Evolutionary conservation across 2,797 vertebrate species (phyloP), one percentile per base, ranked within the genome.

Genomic region (Tenualosa ilisha): DNA sequence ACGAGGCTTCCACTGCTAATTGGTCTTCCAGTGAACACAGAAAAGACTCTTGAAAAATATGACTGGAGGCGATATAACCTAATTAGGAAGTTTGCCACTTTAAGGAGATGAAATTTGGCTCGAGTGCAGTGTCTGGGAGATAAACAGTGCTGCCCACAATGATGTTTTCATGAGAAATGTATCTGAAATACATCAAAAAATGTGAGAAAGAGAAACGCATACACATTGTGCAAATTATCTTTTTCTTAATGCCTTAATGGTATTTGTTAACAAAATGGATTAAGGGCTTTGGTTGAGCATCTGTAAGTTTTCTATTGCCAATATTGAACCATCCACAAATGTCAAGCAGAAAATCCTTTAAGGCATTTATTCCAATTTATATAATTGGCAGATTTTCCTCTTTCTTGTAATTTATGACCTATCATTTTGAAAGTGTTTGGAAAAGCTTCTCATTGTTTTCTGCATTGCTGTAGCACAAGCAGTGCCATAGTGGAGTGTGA

Each of bases 71-170:
- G 88, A 93, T 92, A 91, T 90, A 91, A 93, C 89, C 91, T 93
- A 93, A 93, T 93, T 93, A 93, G 92, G 91, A 91, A 89, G 91
- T 91, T 91, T 92, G 91, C 91, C 92, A 91, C 91, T 89, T 88
- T 89, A 89, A 89, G 87, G 65, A 89, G 91, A 89, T 87, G 89
- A 90, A 89, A 91, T 89, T 87, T 89, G 89, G 89, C 86, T 85
- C 81, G 86, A 83, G 82, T 85, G 83, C 89, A 81, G 84, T 82
- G 85, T 85, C 82, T 72, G 81, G 81, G 83, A 86, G 88, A 91
- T 90, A 91, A 92, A 90, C 88, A 89, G 87, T 59, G 82, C 82
- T 85, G 82, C 84, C 75, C 85, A 86, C 84, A 54, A 63, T 81
- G 83, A 54, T 65, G 81, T 43, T 85, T 88, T 63, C 63, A 37